Percentiles rank a stretch among this genome's conserved stretches.
Evolutionary conservation across 2,113 vertebrate genomes (phyloP).

Genomic region (Chloropsis cyanopogon): DNA sequence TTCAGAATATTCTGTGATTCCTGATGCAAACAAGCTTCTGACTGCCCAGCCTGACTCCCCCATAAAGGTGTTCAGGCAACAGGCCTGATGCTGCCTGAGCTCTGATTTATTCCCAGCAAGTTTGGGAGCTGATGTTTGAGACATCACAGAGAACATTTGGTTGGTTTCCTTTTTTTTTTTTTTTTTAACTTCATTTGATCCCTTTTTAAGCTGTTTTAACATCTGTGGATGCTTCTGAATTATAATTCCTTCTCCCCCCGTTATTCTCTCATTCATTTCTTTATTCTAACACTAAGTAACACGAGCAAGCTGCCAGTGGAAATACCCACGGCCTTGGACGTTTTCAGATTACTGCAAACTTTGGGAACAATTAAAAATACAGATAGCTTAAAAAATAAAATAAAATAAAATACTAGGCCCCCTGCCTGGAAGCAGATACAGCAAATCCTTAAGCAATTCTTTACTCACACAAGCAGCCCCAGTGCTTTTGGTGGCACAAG

Average conservation of each 20-base stretch:
- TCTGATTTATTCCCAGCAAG: background rate
- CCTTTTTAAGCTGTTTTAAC: conserved; percentile 4
- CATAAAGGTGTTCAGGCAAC: background rate
- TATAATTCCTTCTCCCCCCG: background rate
- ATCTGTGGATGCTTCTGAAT: background rate
- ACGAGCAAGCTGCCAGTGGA: background rate
- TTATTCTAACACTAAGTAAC: background rate
- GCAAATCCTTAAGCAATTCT: conserved; percentile 22
- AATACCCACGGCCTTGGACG: background rate
- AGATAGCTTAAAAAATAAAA: background rate
- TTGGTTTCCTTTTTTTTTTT: background rate
- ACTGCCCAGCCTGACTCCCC: background rate
- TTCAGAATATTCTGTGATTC: background rate
- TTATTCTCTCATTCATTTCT: background rate
- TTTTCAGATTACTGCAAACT: background rate
- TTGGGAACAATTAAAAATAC: conserved; percentile 21
- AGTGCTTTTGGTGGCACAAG: background rate
- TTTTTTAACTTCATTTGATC: background rate
- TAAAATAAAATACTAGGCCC: background rate
- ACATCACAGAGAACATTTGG: background rate
- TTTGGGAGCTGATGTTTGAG: background rate
- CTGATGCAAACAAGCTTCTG: background rate
- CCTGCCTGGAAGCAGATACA: background rate
- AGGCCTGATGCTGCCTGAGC: background rate
- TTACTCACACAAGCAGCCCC: background rate